Base-by-base conservation (phyloP, 2,888 invertebrate genomes). In the Cataglyphis cursor region DNA sequence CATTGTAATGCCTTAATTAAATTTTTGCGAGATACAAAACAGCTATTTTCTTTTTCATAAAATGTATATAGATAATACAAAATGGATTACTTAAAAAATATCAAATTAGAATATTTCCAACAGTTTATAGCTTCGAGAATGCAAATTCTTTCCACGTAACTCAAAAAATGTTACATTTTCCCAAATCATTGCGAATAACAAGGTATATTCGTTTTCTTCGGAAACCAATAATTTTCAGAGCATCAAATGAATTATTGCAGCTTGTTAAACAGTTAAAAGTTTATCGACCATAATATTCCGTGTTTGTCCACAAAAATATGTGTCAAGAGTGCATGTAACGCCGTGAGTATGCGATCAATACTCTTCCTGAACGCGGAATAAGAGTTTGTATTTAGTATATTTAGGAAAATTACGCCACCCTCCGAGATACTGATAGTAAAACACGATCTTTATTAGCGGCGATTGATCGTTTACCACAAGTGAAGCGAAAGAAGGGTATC, bases 331-430 rank as follows among this genome's bases (percentile, higher is more conserved):
- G n/a, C n/a, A n/a, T n/a, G 64, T 72, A 44, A 72, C 48, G 31
- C 57, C 12, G 28, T 18, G 15, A 28, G 28, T 28, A 70, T 59
- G 28, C 54, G 70, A 81, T 82, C 64, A 66, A 83, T 86, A 82
- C 64, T 54, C 59, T 78, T 28, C 54, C 44, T 86, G 70, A 72
- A 82, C 85, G 85, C n/a, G 85, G 64, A 12, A 12, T 57, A 70
- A 44, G 75, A 89, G 72, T 85, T 86, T 6, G 86, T 85, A 61
- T 89, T 90, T 70, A 48, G n/a, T 48, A n/a, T 48, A 48, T 48
- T 48, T 48, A 48, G 6, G n/a, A 82, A 90, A 76, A 87, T 85
- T 21, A 64, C 88, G 75, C 83, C 86, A 64, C 51, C 51, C 35
- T 82, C 85, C 54, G 78, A 51, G 44, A 70, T 85, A 62, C 83